Evolutionary conservation across 2,888 invertebrate species (phyloP).

Genomic region (Teinopalpus imperialis): DNA sequence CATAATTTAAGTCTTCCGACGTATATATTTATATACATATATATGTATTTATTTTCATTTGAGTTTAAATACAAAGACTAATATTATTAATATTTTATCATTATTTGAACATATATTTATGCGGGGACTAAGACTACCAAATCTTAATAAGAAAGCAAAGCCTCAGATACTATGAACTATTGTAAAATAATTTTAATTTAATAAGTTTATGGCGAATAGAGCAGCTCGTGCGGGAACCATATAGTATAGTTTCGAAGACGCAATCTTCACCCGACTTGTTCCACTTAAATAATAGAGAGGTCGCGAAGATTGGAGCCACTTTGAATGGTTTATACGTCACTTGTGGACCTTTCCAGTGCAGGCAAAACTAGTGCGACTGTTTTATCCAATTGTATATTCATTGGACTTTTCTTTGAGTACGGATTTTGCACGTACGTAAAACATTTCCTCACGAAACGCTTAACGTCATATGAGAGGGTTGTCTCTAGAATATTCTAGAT

Average conservation of each 20-base stretch:
- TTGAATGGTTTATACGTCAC: constrained; percentile 80
- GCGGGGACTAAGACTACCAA: too few relatives aligned
- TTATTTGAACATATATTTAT: too few relatives aligned
- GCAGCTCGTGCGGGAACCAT: not conserved
- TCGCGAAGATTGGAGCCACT: constrained; percentile 74
- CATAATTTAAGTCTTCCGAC: too few relatives aligned
- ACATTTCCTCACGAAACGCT: constrained; percentile 11
- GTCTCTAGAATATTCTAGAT: constrained; percentile 20
- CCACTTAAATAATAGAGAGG: constrained; percentile 78
- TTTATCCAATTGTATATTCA: constrained; percentile 71
- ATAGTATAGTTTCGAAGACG: constrained; percentile 25
- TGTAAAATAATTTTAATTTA: too few relatives aligned
- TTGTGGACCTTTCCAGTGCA: constrained; percentile 70
- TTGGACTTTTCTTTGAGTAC: constrained; percentile 54
- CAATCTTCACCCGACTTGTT: constrained; percentile 68
- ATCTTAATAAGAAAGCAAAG: too few relatives aligned
- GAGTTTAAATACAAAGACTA: too few relatives aligned
- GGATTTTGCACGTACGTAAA: constrained; percentile 32
- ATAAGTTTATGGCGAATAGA: too few relatives aligned
- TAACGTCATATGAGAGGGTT: constrained; percentile 13
- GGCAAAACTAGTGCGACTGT: constrained; percentile 63
- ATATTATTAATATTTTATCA: too few relatives aligned
- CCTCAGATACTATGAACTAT: too few relatives aligned
- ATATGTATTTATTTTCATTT: too few relatives aligned
- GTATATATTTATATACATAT: too few relatives aligned